Evolutionary conservation across 1,140 invertebrate species (phyloP), one percentile per base, ranked within the genome.

Genomic region (Magallana gigas): DNA sequence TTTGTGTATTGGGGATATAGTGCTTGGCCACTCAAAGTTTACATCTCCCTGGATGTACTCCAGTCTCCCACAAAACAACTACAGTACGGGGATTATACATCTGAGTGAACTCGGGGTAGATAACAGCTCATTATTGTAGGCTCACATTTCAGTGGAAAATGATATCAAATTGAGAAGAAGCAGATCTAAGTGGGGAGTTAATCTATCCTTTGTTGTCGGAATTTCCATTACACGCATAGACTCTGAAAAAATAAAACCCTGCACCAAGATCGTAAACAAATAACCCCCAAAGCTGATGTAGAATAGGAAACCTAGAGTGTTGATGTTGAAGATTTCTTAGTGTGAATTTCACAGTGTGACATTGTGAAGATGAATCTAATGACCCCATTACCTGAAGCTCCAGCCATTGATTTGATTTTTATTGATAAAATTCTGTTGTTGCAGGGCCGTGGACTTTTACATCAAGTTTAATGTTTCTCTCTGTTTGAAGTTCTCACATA

Each of bases 341-440:
- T 76, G 68, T 76, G 36, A 76, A 76, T 76, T 76, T 76, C 68
- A 76, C 23, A 62, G 23, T 11, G 68, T 76, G 18, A 29, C 68
- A 76, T 36, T 76, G 68, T 76, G 60, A 76, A 76, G 68, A 36
- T 76, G 68, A 76, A 12, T 76, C 23, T 48, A 76, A 76, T 76
- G 23, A 18, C 68, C 68, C 23, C 68, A 8, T 76, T 76, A 29
- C 23, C 68, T 29, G 64, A 18, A 18, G 4, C 8, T 76, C 36
- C 18, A 76, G 68, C 23, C 68, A 76, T 76, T 23, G 68, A 76
- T 76, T 76, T 76, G 68, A 76, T 76, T 76, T 76, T 76, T 76
- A 76, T 76, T 76, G 68, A 76, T 29, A 76, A 76, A 76, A 36
- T 23, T 4, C 68, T 76, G 18, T 23, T 23, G 8, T 29, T 76